Evolutionary conservation across 2,888 invertebrate species (phyloP).

Genomic region (Boloria selene): DNA sequence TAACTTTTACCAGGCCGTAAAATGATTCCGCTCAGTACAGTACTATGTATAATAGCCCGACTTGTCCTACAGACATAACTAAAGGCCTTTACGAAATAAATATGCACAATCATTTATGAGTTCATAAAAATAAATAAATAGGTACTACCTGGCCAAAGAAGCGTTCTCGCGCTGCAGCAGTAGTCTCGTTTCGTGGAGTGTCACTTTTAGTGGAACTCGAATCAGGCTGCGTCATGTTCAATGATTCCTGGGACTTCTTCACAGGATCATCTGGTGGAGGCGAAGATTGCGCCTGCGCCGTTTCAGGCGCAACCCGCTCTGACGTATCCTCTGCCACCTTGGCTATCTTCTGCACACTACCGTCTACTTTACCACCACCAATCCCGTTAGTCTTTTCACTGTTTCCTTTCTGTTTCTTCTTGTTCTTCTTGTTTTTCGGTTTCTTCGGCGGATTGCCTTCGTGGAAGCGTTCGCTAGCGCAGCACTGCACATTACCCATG

Average conservation of each 20-base stretch:
- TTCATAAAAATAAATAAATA: neutral
- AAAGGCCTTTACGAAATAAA: too few relatives aligned
- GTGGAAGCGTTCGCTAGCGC: slow-evolving; percentile 75
- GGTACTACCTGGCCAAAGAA: slow-evolving; percentile 73
- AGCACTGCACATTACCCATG: slow-evolving; percentile 82
- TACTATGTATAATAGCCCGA: too few relatives aligned
- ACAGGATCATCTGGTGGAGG: slow-evolving; percentile 47
- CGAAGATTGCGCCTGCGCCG: slow-evolving; percentile 54
- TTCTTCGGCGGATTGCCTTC: slow-evolving; percentile 68
- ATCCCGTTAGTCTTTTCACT: slow-evolving; percentile 69
- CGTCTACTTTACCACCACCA: slow-evolving; percentile 63
- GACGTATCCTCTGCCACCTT: slow-evolving; percentile 69
- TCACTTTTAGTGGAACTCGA: slow-evolving; percentile 51
- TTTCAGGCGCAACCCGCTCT: slow-evolving; percentile 62
- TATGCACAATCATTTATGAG: too few relatives aligned
- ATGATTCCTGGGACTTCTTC: slow-evolving; percentile 44
- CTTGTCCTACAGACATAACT: too few relatives aligned
- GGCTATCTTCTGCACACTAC: slow-evolving; percentile 59
- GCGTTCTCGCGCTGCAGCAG: slow-evolving; percentile 72
- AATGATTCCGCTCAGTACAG: slow-evolving; percentile 35
- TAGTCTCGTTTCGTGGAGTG: slow-evolving; percentile 62
- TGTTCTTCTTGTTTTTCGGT: slow-evolving; percentile 62
- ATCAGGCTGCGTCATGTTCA: slow-evolving; percentile 41
- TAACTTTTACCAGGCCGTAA: slow-evolving; percentile 57
- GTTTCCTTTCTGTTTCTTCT: slow-evolving; percentile 46